phyloP scores from a whole-genome alignment of 2,797 vertebrate species.

The Betta splendens region DNA sequence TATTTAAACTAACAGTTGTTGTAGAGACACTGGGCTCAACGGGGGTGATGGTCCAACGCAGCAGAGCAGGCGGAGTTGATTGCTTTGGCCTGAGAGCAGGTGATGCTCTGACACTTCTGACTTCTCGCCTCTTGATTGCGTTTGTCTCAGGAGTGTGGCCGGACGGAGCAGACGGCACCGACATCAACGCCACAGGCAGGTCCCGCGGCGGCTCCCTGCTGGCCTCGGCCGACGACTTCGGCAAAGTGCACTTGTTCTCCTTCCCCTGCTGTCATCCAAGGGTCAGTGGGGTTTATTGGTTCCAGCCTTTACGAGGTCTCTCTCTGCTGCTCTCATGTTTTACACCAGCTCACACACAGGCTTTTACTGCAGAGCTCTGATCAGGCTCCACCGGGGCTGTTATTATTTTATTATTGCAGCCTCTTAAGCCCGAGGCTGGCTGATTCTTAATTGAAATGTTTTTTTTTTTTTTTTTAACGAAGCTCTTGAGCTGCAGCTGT shows the following conservation, averaged over 20 bases:
- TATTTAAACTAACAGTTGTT: too few species aligned
- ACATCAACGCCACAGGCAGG: slow-evolving; percentile 88
- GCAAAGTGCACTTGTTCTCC: slow-evolving; percentile 91
- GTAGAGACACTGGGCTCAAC: too few species aligned
- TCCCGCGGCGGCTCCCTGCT: slow-evolving; percentile 86
- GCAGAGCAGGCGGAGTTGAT: too few species aligned
- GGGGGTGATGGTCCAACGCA: too few species aligned
- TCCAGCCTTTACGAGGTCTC: neutral
- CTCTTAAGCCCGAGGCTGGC: slow-evolving; percentile 2
- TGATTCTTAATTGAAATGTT: too few species aligned
- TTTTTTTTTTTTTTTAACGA: slow-evolving; percentile 4
- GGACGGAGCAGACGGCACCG: slow-evolving; percentile 92
- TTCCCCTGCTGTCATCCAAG: slow-evolving; percentile 89
- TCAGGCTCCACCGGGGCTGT: too few species aligned
- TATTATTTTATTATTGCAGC: slow-evolving; percentile 1
- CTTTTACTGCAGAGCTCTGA: neutral
- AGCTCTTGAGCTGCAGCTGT: slow-evolving; percentile 30
- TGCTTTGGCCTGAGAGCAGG: too few species aligned
- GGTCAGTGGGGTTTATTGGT: slow-evolving; percentile 73
- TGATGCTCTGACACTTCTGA: neutral
- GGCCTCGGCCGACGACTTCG: slow-evolving; percentile 91
- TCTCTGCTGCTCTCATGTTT: neutral
- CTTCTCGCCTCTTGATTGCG: neutral
- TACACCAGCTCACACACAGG: too few species aligned
- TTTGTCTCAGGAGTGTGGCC: slow-evolving; percentile 70